Base-by-base conservation (phyloP, 2,888 invertebrate species). In the Clanis bilineata region DNA sequence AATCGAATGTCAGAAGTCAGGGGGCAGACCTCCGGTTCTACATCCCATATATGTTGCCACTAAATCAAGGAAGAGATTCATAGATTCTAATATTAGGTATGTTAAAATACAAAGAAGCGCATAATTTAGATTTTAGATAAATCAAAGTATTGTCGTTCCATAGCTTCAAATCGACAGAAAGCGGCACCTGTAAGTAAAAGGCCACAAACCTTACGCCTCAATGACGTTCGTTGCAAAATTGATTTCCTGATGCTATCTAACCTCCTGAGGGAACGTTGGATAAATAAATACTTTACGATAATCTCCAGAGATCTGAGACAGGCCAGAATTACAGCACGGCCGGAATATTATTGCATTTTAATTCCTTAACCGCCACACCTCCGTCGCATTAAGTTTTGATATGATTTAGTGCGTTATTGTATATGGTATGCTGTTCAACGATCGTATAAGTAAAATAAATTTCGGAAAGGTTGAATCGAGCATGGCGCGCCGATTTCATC, bases 271-370 rank as follows among this genome's bases (percentile, higher is more conserved):
- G 88, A 85, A 86, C 76, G 76, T 66, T 87, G 88, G 88, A 88
- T 88, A 91, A 90, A 91, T 91, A 92, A 91, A 90, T 90, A 90
- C 86, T 90, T 88, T 87, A 84, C 82, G 86, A 88, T 90, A 88
- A 91, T 91, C 89, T 88, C 71, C 74, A 65, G 71, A 79, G 85
- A 88, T 90, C 88, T 78, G 85, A 84, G 90, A 87, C 89, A 89
- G 88, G 83, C 83, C 86, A 80, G 87, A 80, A 88, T 88, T 90
- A 89, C 83, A 74, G 82, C 82, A 75, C 77, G 79, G 76, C 69
- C 79, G 77, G 82, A 79, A 86, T 90, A 89, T 90, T 91, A 91
- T 88, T 90, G 90, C 89, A 83, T 90, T 91, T 91, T 91, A 91
- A 91, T 90, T 89, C 84, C 74, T 80, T 76, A 70, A 74, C 71